Evolutionary conservation across 2,888 invertebrate genomes (phyloP).

Genomic region (Hypena proboscidalis): DNA sequence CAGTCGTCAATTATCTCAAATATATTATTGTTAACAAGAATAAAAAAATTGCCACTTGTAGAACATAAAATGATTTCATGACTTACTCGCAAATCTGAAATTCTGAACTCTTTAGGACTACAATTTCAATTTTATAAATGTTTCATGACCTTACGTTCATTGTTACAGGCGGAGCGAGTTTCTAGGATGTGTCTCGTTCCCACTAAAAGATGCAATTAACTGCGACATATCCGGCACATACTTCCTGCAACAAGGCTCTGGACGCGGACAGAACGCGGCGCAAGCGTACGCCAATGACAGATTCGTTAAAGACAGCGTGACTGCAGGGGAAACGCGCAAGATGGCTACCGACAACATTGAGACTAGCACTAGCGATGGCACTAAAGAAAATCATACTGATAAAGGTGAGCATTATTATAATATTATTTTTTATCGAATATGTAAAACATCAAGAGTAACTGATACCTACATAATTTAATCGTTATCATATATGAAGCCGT

Average conservation of each 20-base stretch:
- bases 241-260: conserved; percentile 86
- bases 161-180: conserved; percentile 96
- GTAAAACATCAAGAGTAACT: too few relatives aligned
- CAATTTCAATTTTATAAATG: neutral
- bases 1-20: too few relatives aligned
- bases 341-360: conserved; percentile 83
- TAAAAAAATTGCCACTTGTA: too few relatives aligned
- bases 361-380: conserved; percentile 75
- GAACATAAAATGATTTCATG: too few relatives aligned
- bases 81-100: too few relatives aligned
- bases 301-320: conserved; percentile 62
- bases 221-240: conserved; percentile 89
- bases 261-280: conserved; percentile 56
- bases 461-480: too few relatives aligned
- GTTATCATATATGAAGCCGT: too few relatives aligned
- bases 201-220: conserved; percentile 92
- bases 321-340: conserved; percentile 63
- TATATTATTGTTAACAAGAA: too few relatives aligned
- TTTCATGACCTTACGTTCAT: conserved; percentile 30
- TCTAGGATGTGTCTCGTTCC: conserved; percentile 97
- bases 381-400: conserved; percentile 73
- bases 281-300: conserved; percentile 58
- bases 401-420: conserved; percentile 58
- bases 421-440: too few relatives aligned
- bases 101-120: too few relatives aligned